Evolutionary conservation across 1,140 invertebrate genomes (phyloP), one percentile per base, ranked within the genome.

Genomic region (Monochamus saltuarius): DNA sequence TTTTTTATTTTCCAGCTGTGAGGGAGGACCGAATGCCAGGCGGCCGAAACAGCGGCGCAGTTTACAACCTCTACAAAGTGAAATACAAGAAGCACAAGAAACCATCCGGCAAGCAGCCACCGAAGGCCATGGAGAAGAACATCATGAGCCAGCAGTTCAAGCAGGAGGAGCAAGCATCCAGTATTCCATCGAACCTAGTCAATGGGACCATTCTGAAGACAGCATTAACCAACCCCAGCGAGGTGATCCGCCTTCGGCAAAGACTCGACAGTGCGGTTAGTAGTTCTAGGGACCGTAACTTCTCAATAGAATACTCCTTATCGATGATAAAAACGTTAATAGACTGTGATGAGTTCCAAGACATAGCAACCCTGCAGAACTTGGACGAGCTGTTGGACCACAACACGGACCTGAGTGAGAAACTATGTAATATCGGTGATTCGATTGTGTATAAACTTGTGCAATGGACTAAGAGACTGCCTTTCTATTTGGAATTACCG

Each of bases 11-110:
- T 78, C 17, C 78, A 94, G 98, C 97, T 70, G 97, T 99, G 52
- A 83, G 98, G 73, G 95, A 98, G 79, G 97, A 99, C 80, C 85
- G 98, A 71, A 99, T 99, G 91, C 94, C 97, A 35, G 98, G 98
- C 47, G 98, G 97, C 22, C 84, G 98, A 63, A 99, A 98, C 82
- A 98, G 95, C 63, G 96, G 95, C 47, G 96, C 95, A 56, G 97
- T 99, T 42, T 99, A 99, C 78, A 99, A 98, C 79, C 83, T 99
- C 57, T 99, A 99, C 82, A 99, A 99, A 88, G 94, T 98, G 7
- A 98, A 98, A 81, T 98, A 98, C 80, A 96, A 97, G 80, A 98
- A 98, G 79, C 92, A 97, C 78, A 95, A 95, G 83, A 95, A 96
- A 74, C 83, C 84, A 14, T 80, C 80, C 65, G 61, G 74, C 77